These are phyloP conservation scores for Gymnopithys bicolor DNA, from an alignment of 2,797 vertebrate species.

Conservation along the genomic window DNA sequence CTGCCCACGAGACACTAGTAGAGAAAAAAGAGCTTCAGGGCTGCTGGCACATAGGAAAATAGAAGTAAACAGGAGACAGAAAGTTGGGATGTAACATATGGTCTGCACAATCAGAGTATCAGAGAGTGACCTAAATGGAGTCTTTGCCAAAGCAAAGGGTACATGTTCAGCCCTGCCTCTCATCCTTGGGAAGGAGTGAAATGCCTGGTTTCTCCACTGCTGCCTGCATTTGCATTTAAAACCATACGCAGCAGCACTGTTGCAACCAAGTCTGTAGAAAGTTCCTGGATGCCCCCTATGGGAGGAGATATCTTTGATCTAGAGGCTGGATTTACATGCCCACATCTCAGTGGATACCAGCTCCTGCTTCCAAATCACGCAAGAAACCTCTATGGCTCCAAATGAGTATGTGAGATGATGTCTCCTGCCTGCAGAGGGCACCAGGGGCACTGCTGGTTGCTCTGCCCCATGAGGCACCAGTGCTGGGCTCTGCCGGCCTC, in stretches of 20 bases:
- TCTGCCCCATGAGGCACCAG: rapidly evolving
- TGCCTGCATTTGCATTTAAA: not conserved
- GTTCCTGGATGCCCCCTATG: not conserved
- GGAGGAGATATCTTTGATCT: not conserved
- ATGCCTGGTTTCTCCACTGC: not conserved
- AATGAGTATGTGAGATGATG: rapidly evolving
- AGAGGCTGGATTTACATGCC: not conserved
- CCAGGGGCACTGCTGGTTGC: not conserved
- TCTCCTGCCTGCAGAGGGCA: not conserved
- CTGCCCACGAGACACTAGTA: not conserved
- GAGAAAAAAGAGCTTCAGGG: not conserved
- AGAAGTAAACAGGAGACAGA: not conserved
- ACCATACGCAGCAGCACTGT: not conserved
- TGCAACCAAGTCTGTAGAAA: not conserved
- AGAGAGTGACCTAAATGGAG: not conserved
- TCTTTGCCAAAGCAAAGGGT: not conserved
- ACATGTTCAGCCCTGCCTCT: not conserved
- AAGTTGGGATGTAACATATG: not conserved
- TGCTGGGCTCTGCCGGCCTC: not conserved
- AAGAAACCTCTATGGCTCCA: rapidly evolving
- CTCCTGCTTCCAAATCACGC: not conserved
- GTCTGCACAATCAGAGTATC: not conserved
- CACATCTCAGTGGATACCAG: not conserved
- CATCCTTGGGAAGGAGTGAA: not conserved
- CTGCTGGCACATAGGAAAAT: not conserved